A percentile compares a stretch with the other conserved stretches of the same genome.
These are phyloP conservation scores for Standfussiana lucernea DNA, from an alignment of 2,888 invertebrate genomes.

Conservation along the genomic window DNA sequence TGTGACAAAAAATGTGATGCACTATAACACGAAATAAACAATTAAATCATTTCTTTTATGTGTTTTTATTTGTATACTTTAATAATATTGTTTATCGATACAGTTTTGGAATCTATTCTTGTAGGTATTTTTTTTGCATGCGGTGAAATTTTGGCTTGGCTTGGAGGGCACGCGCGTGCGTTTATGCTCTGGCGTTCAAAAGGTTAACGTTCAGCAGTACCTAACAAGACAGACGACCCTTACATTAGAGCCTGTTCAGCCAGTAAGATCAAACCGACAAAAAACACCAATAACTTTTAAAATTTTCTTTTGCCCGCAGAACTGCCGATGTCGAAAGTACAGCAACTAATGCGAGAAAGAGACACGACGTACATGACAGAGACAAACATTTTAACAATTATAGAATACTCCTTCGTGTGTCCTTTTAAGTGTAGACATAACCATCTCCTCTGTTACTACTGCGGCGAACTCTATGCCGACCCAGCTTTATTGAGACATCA, in stretches of 20 bases:
- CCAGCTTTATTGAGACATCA: constrained; percentile 76
- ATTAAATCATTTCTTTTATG: no score
- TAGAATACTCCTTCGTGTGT: constrained; percentile 83
- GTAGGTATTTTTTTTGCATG: no score
- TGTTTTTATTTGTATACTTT: no score
- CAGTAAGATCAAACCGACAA: neutral
- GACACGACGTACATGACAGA: constrained; percentile 85
- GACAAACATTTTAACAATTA: constrained; percentile 82
- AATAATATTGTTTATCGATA: no score
- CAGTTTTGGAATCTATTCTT: no score
- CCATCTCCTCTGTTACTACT: constrained; percentile 85
- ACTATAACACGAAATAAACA: no score
- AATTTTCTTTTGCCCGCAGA: constrained; percentile 67
- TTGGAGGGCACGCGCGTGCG: no score
- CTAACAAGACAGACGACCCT: no score
- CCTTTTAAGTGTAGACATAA: constrained; percentile 87
- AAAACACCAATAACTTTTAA: neutral
- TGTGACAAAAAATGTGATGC: no score
- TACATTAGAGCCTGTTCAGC: neutral
- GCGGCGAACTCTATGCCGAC: constrained; percentile 78
- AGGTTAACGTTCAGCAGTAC: no score
- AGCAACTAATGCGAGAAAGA: constrained; percentile 82
- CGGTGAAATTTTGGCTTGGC: no score
- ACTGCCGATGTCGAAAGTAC: constrained; percentile 81
- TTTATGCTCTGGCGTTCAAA: no score